Base-by-base conservation (phyloP, 2,113 vertebrate genomes). In the Toxotes jaculatrix region DNA sequence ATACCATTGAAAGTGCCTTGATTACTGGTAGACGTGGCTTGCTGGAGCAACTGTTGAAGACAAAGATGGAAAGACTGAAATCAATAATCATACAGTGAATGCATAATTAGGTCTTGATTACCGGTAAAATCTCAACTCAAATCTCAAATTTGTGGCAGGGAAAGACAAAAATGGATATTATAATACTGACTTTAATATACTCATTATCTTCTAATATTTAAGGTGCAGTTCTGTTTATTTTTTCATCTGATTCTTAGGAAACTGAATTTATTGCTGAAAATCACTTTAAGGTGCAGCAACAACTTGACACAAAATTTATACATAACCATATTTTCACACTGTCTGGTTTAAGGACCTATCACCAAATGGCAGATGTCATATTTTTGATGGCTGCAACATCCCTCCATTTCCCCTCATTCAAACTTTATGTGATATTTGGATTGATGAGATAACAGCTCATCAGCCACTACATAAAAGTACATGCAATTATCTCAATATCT, bases 1-100 rank as follows among this genome's bases (percentile, higher is more conserved):
- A 99, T 97, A 86, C 96, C 93, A 80, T 97, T 97, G 94, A 98
- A 98, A 69, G 95, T 96, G 89, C 96, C 95, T 95, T 98, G 97
- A 94, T 96, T 98, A 95, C 95, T 97, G 94, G 97, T 96, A 81
- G 98, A 97, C 67, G 98, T 96, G 85, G 98, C 98, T 92, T 99
- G 98, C 93, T 99, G 98, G 75, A 99, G 96, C 77, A 99, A 93
- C 97, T 99, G 95, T 84, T 75, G 92, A 53, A 11, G 68, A 77
- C n/a, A 84, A 66, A 73, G 11, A 51, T 85, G 51, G 61, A 77
- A 40, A 68, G 4, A 34, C 1, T 27, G 0, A 57, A 34, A 64
- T 71, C 12, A 77, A 70, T 5, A 75, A 67, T 42, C 3, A 60
- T 56, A 63, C 8, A 13, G 1, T 4, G 51, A 14, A 75, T 7